Base-by-base conservation (phyloP, 1,140 invertebrate species). In the Scylla paramamosain region DNA sequence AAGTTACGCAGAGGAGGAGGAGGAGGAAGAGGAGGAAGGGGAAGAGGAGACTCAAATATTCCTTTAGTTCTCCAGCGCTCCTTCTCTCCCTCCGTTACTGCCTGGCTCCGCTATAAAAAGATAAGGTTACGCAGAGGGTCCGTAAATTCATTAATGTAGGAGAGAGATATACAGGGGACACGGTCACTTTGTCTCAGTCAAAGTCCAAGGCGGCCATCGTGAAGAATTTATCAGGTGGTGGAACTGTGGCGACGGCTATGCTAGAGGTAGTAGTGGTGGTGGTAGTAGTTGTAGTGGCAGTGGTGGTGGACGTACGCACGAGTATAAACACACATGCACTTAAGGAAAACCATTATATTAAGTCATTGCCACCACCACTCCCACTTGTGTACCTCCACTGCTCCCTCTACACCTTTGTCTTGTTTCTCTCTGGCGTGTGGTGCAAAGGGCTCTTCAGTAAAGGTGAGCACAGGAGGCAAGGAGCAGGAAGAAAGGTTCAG, bases 81-180 rank as follows among this genome's bases (percentile, higher is more conserved):
- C 25, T 14, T 91, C 89, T n/a, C 39, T 8, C 14, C 39, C 84
- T 39, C 84, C 39, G 12, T 28, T 39, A n/a, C 45, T 8, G 32
- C 3, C 87, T 89, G 7, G 28, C 84, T 16, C 84, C 84, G 25
- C 67, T 77, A 77, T n/a, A 77, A 25, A 25, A 52, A 95, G 90
- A 92, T 92, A 86, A 87, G 67, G 77, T 86, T 92, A 84, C 89
- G 67, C 16, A 28, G 90, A 92, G 89, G 94, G 84, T 92, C 94
- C 90, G 91, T 95, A 95, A 95, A 95, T 95, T 91, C 94, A 95
- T 95, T 91, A 95, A 95, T 95, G 94, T 95, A 95, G 82, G 94
- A 95, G 90, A 4, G 90, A 95, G 94, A 95, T 95, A 95, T 95
- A 95, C 94, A 77, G 31, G 14, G 48, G 94, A 95, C 94, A 77